These are phyloP conservation scores for Amphiduros pacificus DNA, from an alignment of 2,888 invertebrate genomes.

Conservation along the genomic window DNA sequence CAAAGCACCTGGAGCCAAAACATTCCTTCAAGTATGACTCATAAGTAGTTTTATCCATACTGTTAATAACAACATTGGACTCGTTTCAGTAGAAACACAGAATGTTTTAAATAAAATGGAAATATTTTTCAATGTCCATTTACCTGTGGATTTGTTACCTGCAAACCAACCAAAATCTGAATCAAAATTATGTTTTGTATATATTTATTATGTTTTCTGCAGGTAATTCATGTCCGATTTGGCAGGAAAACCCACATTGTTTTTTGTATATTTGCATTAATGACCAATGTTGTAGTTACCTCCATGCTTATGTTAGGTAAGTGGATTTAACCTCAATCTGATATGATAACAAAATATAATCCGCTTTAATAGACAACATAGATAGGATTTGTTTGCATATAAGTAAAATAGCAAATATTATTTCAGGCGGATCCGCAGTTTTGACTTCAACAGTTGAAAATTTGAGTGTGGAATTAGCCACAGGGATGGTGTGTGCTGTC, in stretches of 20 bases:
- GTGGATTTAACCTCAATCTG: too few species aligned
- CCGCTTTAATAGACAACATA: too few species aligned
- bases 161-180: too few species aligned
- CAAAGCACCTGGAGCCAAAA: slow-evolving; percentile 55
- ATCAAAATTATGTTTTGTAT: too few species aligned
- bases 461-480: slow-evolving; percentile 47
- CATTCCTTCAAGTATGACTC: slow-evolving; percentile 55
- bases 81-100: too few species aligned
- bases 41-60: too few species aligned
- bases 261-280: slow-evolving; percentile 50
- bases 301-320: slow-evolving; percentile 47
- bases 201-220: too few species aligned
- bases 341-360: too few species aligned
- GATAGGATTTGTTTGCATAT: too few species aligned
- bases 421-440: slow-evolving; percentile 44
- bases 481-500: slow-evolving; percentile 49
- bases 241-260: slow-evolving; percentile 46
- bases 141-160: too few species aligned
- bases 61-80: too few species aligned
- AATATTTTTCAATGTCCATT: neutral
- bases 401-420: too few species aligned
- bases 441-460: slow-evolving; percentile 46
- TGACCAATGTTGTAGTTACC: slow-evolving; percentile 52
- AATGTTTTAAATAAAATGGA: neutral
- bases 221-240: slow-evolving; percentile 49